phyloP scores from a whole-genome alignment of 2,888 invertebrate species.

The Epinotia ramella region DNA sequence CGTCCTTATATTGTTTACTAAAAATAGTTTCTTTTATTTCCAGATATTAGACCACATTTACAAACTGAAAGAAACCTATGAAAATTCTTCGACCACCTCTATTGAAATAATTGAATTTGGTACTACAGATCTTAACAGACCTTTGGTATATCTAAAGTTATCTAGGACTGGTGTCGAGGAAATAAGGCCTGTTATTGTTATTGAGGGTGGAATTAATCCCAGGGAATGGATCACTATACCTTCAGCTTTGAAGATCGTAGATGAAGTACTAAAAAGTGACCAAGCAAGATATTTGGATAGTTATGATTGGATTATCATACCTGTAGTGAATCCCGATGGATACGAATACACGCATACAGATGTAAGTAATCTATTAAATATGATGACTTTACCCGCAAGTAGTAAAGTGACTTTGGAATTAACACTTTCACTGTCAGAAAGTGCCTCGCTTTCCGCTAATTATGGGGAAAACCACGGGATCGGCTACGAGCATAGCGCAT shows the following conservation, averaged over 20 bases:
- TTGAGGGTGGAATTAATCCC: conserved; percentile 87
- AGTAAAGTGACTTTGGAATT: background rate
- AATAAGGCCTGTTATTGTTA: conserved; percentile 80
- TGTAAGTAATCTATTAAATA: conserved; percentile 64
- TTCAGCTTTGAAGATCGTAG: conserved; percentile 86
- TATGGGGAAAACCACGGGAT: too few relatives aligned
- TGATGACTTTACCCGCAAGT: background rate
- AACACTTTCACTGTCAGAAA: too few relatives aligned
- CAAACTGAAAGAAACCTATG: conserved; percentile 54
- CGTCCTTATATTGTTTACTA: too few relatives aligned
- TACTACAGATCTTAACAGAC: conserved; percentile 61
- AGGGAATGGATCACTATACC: conserved; percentile 91
- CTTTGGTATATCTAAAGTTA: conserved; percentile 80
- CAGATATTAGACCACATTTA: conserved; percentile 67
- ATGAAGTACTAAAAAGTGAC: conserved; percentile 83
- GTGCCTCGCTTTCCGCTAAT: too few relatives aligned
- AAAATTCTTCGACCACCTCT: conserved; percentile 52
- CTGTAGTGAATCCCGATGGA: conserved; percentile 90
- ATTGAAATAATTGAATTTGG: conserved; percentile 63
- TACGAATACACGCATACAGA: conserved; percentile 87
- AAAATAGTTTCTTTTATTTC: conserved; percentile 45
- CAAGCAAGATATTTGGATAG: conserved; percentile 73
- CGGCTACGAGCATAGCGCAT: too few relatives aligned
- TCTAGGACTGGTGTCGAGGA: conserved; percentile 57
- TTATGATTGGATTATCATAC: conserved; percentile 89